Evolutionary conservation across 2,888 invertebrate species (phyloP).

Genomic region (Lithophane semibrunnea): DNA sequence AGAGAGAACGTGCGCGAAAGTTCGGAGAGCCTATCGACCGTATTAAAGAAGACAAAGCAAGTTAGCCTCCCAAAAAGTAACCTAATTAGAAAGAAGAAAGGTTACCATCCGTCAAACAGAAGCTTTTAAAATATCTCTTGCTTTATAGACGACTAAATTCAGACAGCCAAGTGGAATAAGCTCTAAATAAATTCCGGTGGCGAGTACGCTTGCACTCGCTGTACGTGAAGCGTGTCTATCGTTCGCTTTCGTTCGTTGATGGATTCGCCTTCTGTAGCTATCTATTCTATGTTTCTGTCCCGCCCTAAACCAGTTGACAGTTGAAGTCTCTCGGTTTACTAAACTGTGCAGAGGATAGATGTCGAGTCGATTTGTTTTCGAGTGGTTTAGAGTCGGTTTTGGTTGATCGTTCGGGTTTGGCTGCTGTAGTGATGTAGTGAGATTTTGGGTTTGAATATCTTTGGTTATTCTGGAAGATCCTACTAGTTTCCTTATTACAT

Average conservation of each 20-base stretch:
- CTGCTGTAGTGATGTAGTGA: background rate
- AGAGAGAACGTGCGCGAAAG: background rate
- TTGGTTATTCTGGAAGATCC: background rate
- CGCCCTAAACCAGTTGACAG: constrained; percentile 37
- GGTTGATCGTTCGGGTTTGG: constrained; percentile 14
- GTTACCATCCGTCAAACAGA: no score
- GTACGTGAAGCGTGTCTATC: background rate
- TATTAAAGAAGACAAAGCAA: background rate
- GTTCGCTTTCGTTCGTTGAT: no score
- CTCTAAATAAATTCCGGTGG: background rate
- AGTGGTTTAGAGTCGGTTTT: constrained; percentile 36
- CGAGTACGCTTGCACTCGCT: background rate
- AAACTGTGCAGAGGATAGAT: constrained; percentile 41
- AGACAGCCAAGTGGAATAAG: background rate
- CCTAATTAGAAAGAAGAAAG: background rate
- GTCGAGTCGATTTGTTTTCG: constrained; percentile 40
- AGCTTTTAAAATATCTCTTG: background rate
- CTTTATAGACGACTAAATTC: background rate
- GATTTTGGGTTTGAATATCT: constrained; percentile 2
- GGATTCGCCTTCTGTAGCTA: background rate
- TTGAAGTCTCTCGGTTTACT: constrained; percentile 42
- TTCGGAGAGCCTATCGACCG: no score
- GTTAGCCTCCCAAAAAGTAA: background rate
- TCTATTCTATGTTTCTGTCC: constrained; percentile 12
- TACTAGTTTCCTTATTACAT: background rate